Percentiles rank a stretch among this genome's conserved stretches.
Conservation (phyloP, 2,113 vertebrate species). For the Rhea americana region DNA sequence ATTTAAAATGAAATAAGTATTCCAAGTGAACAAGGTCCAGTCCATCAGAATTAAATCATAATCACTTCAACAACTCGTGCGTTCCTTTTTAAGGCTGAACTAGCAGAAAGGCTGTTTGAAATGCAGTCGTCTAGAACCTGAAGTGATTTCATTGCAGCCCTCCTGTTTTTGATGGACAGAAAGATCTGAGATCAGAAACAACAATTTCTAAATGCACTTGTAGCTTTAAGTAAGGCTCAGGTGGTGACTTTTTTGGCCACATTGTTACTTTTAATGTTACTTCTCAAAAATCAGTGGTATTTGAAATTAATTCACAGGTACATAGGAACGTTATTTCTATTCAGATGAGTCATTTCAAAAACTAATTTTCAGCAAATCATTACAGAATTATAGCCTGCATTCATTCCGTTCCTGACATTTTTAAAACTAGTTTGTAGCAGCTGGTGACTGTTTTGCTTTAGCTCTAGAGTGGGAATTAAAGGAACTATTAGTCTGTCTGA, state of each 20-base stretch:
- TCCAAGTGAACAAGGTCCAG: no score
- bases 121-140: not conserved
- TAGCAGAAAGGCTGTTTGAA: no score
- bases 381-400: not conserved
- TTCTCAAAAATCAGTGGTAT: not conserved
- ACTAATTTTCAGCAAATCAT: not conserved
- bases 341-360: not conserved
- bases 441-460: not conserved
- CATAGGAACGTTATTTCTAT: not conserved
- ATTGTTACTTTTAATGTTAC: not conserved
- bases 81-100: fast-evolving
- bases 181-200: not conserved
- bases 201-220: no score
- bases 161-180: not conserved
- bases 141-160: not conserved
- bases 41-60: no score
- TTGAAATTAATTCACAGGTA: not conserved
- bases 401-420: not conserved
- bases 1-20: not conserved
- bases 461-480: not conserved
- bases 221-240: not conserved
- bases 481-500: not conserved
- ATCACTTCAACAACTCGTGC: no score
- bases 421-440: not conserved
- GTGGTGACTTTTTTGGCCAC: not conserved